Conservation (phyloP, 2,797 vertebrate species). For the Gymnodraco acuticeps region DNA sequence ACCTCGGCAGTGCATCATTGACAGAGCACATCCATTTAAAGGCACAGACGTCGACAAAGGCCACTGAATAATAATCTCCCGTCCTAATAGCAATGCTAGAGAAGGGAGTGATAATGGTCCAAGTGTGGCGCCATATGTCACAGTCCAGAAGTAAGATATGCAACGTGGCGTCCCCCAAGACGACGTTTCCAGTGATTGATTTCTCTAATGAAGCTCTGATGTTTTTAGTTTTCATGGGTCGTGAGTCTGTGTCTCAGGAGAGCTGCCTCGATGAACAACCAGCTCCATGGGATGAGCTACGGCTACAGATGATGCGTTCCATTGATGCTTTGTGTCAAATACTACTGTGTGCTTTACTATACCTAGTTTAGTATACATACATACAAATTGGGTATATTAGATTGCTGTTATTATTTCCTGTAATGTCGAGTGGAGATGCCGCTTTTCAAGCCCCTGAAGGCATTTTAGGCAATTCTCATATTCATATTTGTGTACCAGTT, state of each 20-base stretch:
- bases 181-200: slow-evolving; percentile 38
- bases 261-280: slow-evolving; percentile 32
- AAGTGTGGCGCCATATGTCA: slow-evolving; percentile 49
- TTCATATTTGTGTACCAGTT: no score
- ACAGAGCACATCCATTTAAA: slow-evolving; percentile 77
- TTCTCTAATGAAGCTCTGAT: slow-evolving; percentile 39
- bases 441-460: no score
- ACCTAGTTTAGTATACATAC: no score
- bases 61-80: slow-evolving; percentile 60
- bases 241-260: slow-evolving; percentile 13
- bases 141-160: slow-evolving; percentile 53
- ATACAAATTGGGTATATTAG: no score
- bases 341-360: no score
- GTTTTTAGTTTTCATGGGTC: slow-evolving; percentile 56
- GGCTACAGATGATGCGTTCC: slow-evolving; percentile 7
- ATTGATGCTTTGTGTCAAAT: not conserved
- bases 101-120: slow-evolving; percentile 49
- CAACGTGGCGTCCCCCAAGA: slow-evolving; percentile 13
- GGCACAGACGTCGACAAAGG: slow-evolving; percentile 57
- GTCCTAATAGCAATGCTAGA: slow-evolving; percentile 36
- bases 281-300: not conserved
- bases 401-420: no score
- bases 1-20: slow-evolving; percentile 70
- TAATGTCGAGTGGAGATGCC: no score
- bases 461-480: no score